Evolutionary conservation across 2,797 vertebrate genomes (phyloP).

Genomic region (Nothura maculosa): DNA sequence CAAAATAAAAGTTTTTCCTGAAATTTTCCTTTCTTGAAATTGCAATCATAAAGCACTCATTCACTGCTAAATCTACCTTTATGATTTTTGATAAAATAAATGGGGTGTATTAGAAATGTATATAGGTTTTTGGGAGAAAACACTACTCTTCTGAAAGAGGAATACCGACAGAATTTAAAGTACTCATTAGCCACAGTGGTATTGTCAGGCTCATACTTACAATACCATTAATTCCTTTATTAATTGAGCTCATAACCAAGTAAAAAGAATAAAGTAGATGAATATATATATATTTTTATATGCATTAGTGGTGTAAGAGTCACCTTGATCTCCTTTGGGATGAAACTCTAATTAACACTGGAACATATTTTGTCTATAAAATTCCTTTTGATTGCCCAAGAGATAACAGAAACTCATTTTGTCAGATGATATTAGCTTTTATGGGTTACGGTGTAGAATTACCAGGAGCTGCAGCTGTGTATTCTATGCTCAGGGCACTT

Average conservation of each 20-base stretch:
- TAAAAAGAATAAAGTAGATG: not conserved
- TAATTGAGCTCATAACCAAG: not conserved
- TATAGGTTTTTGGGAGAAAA: not conserved
- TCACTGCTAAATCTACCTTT: not conserved
- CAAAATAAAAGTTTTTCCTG: not conserved
- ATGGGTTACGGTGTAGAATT: constrained; percentile 1
- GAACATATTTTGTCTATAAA: constrained; percentile 53
- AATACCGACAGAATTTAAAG: not conserved
- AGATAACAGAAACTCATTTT: constrained; percentile 34
- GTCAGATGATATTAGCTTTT: constrained; percentile 16
- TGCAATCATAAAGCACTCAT: not conserved
- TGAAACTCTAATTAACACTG: constrained; percentile 64
- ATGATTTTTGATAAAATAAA: not conserved
- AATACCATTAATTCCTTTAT: not conserved
- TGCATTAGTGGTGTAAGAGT: constrained; percentile 15
- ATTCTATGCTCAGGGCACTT: not conserved
- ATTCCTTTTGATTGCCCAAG: constrained; percentile 43
- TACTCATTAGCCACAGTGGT: not conserved
- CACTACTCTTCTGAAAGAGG: not conserved
- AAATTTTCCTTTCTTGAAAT: not conserved
- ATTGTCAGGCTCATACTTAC: not conserved
- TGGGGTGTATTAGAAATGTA: not conserved
- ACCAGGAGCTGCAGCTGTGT: not conserved
- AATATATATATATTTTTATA: not conserved
- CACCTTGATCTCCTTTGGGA: constrained; percentile 58